phyloP scores from a whole-genome alignment of 2,888 invertebrate species.

The Ormyrus labotus region DNA sequence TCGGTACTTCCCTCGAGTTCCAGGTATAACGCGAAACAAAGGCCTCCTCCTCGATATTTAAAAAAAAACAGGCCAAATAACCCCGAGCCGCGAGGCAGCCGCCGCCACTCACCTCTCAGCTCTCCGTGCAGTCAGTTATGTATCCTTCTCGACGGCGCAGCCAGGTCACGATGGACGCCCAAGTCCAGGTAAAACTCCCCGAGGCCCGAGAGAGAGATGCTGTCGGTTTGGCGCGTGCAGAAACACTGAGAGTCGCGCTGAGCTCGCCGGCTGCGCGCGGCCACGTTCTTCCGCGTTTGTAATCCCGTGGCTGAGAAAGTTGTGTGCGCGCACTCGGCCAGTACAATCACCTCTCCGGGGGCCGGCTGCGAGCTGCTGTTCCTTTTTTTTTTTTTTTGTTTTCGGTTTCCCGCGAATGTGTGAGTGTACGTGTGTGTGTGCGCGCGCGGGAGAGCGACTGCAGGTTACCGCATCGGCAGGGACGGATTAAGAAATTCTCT shows the following conservation, averaged over 20 bases:
- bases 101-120: too few species aligned
- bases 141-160: too few species aligned
- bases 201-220: constrained; percentile 4
- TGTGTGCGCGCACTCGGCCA: constrained; percentile 4
- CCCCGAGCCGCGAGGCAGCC: too few species aligned
- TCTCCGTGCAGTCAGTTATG: too few species aligned
- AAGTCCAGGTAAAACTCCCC: neutral
- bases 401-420: neutral
- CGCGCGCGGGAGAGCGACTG: too few species aligned
- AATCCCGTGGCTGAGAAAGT: constrained; percentile 39
- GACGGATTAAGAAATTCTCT: constrained; percentile 18
- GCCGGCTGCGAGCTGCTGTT: neutral
- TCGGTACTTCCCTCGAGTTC: too few species aligned
- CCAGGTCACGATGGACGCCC: too few species aligned
- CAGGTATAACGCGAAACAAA: too few species aligned
- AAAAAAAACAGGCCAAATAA: too few species aligned
- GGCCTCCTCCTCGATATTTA: too few species aligned
- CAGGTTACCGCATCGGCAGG: constrained; percentile 34
- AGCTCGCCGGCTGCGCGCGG: neutral
- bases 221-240: constrained; percentile 15
- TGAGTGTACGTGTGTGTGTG: neutral
- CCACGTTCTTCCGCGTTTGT: constrained; percentile 43
- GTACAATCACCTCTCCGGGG: constrained; percentile 46
- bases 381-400: neutral
- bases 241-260: constrained; percentile 19